phyloP scores from a whole-genome alignment of 2,113 vertebrate genomes.

The Pedionomus torquatus region DNA sequence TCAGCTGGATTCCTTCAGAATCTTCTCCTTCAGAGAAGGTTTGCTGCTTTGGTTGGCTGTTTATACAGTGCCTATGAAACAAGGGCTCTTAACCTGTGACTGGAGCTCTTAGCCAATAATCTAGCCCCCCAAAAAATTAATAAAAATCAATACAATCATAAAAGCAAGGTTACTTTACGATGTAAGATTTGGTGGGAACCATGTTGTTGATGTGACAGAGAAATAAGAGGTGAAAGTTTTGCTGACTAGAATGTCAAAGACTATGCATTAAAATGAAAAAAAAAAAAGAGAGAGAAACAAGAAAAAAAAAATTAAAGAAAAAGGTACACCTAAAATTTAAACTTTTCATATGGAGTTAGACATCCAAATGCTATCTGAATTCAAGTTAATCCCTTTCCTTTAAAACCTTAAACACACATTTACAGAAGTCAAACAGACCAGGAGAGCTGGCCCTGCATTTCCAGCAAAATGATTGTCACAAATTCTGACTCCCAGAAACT shows the following conservation, averaged over 20 bases:
- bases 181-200: neutral
- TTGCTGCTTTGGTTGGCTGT: neutral
- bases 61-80: neutral
- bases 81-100: neutral
- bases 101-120: neutral
- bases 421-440: neutral
- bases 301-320: neutral
- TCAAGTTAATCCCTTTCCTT: neutral
- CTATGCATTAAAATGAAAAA: neutral
- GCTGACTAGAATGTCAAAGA: neutral
- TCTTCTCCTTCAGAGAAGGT: too few species aligned
- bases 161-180: neutral
- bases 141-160: neutral
- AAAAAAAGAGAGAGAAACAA: neutral
- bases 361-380: neutral
- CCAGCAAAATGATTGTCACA: neutral
- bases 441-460: neutral
- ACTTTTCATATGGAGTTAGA: neutral
- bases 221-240: neutral
- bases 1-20: too few species aligned
- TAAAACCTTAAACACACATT: neutral
- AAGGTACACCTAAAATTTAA: neutral
- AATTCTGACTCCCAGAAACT: neutral
- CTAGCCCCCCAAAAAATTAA: neutral
- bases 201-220: neutral